These are phyloP conservation scores for Nipponia nippon DNA, from an alignment of 2,113 vertebrate species.

Conservation along the genomic window DNA sequence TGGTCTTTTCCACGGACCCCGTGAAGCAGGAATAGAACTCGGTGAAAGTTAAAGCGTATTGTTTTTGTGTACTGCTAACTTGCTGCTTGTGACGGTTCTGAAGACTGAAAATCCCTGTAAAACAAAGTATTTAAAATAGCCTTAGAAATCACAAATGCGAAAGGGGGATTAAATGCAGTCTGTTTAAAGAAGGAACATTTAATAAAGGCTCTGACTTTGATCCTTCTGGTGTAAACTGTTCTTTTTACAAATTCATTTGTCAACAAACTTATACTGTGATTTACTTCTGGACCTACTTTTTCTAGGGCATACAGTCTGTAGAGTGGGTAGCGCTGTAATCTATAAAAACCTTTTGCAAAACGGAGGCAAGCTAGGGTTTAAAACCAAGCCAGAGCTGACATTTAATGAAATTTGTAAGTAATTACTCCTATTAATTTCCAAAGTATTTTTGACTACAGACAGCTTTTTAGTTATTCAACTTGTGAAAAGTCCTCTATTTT, in stretches of 20 bases:
- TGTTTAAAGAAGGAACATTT: constrained; percentile 69
- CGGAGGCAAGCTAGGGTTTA: not conserved
- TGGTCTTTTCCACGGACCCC: not conserved
- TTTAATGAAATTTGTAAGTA: not conserved
- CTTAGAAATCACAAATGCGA: constrained; percentile 34
- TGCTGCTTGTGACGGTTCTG: constrained; percentile 49
- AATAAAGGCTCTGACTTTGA: constrained; percentile 81
- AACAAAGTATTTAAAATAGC: constrained; percentile 37
- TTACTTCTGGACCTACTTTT: not conserved
- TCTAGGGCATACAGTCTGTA: not conserved
- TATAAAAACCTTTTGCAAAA: not conserved
- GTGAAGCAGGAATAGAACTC: not conserved
- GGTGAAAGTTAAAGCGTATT: constrained; percentile 6
- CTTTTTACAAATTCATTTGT: constrained; percentile 8
- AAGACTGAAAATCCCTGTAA: constrained; percentile 54
- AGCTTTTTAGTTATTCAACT: not conserved
- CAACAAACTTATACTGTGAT: not conserved
- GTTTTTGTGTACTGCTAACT: constrained; percentile 46
- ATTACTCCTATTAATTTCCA: not conserved
- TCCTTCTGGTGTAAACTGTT: constrained; percentile 44
- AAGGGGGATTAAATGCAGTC: constrained; percentile 55
- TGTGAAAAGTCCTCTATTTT: not conserved
- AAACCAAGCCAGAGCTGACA: not conserved
- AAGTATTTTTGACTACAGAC: not conserved
- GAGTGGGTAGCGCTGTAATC: not conserved